phyloP scores from a whole-genome alignment of 2,888 invertebrate species.

The Tiliacea citrago region DNA sequence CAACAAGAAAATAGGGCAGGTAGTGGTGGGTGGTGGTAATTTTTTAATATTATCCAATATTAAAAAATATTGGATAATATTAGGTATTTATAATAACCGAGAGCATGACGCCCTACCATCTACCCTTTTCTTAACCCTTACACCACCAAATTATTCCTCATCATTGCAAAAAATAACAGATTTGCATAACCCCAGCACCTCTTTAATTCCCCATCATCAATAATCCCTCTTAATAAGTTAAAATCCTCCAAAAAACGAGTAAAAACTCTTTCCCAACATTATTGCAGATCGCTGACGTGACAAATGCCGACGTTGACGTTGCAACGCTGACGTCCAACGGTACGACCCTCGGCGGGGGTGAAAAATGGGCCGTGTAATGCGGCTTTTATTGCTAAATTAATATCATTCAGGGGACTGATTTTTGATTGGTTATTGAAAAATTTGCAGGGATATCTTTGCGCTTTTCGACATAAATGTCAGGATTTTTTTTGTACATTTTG shows the following conservation, averaged over 20 bases:
- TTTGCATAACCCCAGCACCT: no score
- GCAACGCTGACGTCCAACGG: constrained; percentile 62
- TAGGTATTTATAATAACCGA: neutral
- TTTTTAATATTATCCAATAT: no score
- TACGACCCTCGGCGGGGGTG: constrained; percentile 66
- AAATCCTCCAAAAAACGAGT: constrained; percentile 15
- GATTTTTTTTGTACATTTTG: constrained; percentile 6
- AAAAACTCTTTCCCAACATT: constrained; percentile 42
- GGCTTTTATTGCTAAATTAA: constrained; percentile 77
- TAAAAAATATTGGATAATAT: no score
- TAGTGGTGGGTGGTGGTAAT: no score
- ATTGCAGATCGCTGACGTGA: constrained; percentile 70
- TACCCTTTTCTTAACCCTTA: neutral
- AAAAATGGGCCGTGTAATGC: constrained; percentile 75
- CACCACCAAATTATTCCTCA: neutral
- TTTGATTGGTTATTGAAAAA: constrained; percentile 71
- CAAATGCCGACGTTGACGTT: constrained; percentile 73
- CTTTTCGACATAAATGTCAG: constrained; percentile 10
- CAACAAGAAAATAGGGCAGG: no score
- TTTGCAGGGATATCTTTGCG: constrained; percentile 60
- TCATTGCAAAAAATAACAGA: neutral
- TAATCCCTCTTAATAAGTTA: constrained; percentile 26
- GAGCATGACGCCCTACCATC: no score
- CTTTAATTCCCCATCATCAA: constrained; percentile 18
- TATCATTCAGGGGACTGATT: constrained; percentile 70